These are phyloP conservation scores for Globodera ellingtonae DNA, from an alignment of 1,140 invertebrate genomes.

Conservation along the genomic window DNA sequence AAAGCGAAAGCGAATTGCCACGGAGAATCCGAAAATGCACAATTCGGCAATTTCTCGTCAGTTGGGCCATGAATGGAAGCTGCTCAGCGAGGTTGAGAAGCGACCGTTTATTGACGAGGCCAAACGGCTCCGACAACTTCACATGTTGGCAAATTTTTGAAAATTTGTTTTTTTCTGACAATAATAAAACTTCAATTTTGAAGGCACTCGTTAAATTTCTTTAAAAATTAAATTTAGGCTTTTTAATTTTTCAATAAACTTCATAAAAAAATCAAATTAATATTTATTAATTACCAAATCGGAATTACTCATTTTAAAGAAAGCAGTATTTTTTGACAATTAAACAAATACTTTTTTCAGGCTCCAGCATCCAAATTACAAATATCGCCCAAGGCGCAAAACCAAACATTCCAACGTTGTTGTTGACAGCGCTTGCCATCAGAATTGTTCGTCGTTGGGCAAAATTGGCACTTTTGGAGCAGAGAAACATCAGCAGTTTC, in stretches of 20 bases:
- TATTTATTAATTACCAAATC: no score
- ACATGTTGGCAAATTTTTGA: conserved; percentile 73
- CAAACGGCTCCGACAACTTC: conserved; percentile 80
- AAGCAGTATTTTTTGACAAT: no score
- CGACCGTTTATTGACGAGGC: conserved; percentile 96
- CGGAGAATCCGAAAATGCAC: conserved; percentile 96
- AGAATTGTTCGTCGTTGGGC: not conserved
- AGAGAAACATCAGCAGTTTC: not conserved
- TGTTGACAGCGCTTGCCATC: not conserved
- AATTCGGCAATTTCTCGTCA: conserved; percentile 93
- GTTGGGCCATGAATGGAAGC: conserved; percentile 91
- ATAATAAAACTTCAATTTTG: conserved; percentile 10
- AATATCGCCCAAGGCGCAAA: conserved; percentile 25
- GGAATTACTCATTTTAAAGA: no score
- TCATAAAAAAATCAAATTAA: no score
- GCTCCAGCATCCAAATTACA: conserved; percentile 29
- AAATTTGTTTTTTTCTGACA: conserved; percentile 4
- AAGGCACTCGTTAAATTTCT: no score
- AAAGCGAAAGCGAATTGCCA: conserved; percentile 76
- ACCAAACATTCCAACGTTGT: not conserved
- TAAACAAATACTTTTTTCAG: conserved; percentile 7
- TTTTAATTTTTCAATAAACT: no score
- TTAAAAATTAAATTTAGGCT: no score
- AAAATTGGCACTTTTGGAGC: not conserved
- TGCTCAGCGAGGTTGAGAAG: conserved; percentile 91